Conservation (phyloP, 2,113 vertebrate species). For the Proteles cristata region DNA sequence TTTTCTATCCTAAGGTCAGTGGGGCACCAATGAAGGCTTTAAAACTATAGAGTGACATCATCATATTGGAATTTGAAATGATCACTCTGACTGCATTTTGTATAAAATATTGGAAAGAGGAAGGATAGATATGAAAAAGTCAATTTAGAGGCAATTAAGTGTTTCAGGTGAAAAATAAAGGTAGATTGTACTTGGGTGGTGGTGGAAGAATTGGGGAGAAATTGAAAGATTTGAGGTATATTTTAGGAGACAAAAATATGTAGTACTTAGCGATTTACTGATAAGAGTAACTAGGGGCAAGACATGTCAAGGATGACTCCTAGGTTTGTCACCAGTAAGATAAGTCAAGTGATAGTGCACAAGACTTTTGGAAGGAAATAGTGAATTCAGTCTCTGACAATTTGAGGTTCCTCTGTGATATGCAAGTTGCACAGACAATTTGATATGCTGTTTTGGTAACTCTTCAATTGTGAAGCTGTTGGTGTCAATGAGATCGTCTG, state of each 20-base stretch:
- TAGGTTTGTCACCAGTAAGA: background rate
- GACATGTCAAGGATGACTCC: background rate
- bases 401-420: background rate
- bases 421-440: background rate
- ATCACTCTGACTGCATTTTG: background rate
- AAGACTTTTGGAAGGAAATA: background rate
- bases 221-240: background rate
- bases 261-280: background rate
- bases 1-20: background rate
- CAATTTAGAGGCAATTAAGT: background rate
- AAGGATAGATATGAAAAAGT: background rate
- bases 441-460: background rate
- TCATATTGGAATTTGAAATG: background rate
- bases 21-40: background rate
- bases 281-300: background rate
- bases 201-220: background rate
- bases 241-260: background rate
- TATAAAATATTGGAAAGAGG: background rate
- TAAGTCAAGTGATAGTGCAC: background rate
- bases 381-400: background rate
- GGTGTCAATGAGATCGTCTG: background rate
- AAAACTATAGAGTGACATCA: background rate
- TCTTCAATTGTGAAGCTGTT: background rate
- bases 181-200: background rate
- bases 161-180: background rate